phyloP scores from a whole-genome alignment of 2,888 invertebrate genomes.

The Mellilla xanthometata region DNA sequence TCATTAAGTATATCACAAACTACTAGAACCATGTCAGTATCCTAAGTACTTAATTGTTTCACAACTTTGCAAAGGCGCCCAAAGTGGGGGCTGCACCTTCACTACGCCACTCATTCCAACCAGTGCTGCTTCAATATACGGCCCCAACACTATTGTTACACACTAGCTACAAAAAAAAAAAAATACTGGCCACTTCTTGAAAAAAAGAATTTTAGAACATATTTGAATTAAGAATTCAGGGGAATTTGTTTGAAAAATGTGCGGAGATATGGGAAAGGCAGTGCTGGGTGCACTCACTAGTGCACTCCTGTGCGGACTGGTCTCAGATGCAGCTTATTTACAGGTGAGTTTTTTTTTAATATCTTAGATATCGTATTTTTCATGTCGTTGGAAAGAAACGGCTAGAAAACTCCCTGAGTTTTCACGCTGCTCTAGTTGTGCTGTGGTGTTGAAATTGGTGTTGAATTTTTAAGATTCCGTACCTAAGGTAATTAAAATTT shows the following conservation, averaged over 20 bases:
- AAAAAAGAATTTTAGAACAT: not conserved
- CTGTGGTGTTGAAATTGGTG: too few relatives aligned
- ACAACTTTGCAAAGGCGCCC: conserved; percentile 10
- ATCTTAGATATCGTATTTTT: too few relatives aligned
- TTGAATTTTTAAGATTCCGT: too few relatives aligned
- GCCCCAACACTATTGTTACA: conserved; percentile 7
- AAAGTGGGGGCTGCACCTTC: conserved; percentile 27
- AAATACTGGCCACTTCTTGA: too few relatives aligned
- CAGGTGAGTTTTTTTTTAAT: conserved; percentile 49
- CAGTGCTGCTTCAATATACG: conserved; percentile 25
- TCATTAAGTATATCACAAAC: not conserved
- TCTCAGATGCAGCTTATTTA: conserved; percentile 74
- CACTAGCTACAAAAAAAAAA: too few relatives aligned
- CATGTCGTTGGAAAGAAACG: too few relatives aligned
- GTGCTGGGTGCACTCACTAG: conserved; percentile 72
- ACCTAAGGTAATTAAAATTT: too few relatives aligned
- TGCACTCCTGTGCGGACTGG: conserved; percentile 68
- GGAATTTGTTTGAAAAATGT: conserved; percentile 51
- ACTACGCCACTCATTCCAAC: conserved; percentile 12
- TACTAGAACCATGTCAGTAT: conserved; percentile 7
- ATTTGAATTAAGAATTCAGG: not conserved
- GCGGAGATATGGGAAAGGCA: conserved; percentile 77
- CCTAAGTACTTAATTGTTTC: conserved; percentile 26
- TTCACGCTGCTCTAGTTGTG: too few relatives aligned
- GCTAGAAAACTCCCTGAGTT: too few relatives aligned